phyloP scores from a whole-genome alignment of 2,888 invertebrate species.

The Pammene aurita region DNA sequence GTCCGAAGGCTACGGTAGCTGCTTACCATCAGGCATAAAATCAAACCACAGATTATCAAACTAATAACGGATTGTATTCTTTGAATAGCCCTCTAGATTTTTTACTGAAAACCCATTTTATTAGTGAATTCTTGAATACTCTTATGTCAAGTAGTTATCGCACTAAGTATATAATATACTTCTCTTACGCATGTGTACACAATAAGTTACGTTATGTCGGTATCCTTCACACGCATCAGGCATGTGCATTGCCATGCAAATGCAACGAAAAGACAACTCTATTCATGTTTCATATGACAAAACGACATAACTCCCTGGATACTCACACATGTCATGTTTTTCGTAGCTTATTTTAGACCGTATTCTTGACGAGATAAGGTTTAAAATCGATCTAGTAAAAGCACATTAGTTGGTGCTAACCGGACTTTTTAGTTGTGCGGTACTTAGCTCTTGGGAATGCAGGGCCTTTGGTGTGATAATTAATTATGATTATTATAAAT shows the following conservation, averaged over 20 bases:
- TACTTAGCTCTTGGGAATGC: slow-evolving; percentile 9
- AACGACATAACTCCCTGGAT: neutral
- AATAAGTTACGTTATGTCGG: slow-evolving; percentile 4
- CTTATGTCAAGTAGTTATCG: too few relatives aligned
- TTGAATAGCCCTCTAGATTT: too few relatives aligned
- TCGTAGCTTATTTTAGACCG: neutral
- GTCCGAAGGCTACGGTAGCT: too few relatives aligned
- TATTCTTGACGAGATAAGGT: neutral
- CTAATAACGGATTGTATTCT: too few relatives aligned
- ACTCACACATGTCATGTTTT: neutral
- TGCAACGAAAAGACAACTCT: slow-evolving; percentile 13
- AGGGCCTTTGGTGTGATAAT: slow-evolving; percentile 19
- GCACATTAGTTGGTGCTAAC: neutral
- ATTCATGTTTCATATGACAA: neutral
- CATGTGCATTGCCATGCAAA: slow-evolving; percentile 21
- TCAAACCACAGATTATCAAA: too few relatives aligned
- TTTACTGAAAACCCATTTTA: neutral
- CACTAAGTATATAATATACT: neutral
- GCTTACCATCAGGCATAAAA: too few relatives aligned
- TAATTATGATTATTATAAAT: slow-evolving; percentile 4
- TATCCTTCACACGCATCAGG: slow-evolving; percentile 6
- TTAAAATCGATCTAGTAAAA: neutral
- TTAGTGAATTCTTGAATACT: too few relatives aligned
- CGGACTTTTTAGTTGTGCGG: neutral
- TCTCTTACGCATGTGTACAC: slow-evolving; percentile 7